A percentile compares a stretch with the other conserved stretches of the same genome.
phyloP scores from a whole-genome alignment of 2,888 invertebrate species.

The Archips crataeganus region DNA sequence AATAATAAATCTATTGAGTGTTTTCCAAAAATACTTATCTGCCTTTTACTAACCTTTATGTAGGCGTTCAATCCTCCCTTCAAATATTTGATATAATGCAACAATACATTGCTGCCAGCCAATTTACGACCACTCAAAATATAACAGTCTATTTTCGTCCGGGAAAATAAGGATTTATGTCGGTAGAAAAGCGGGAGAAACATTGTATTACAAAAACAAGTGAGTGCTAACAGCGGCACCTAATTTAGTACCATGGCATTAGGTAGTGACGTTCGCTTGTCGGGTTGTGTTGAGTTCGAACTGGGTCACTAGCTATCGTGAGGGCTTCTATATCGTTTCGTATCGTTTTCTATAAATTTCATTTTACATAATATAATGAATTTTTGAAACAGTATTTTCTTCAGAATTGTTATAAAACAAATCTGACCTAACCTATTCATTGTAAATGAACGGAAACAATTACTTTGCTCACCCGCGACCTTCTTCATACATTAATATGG shows the following conservation, averaged over 20 bases:
- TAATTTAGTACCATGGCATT: not conserved
- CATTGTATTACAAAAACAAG: not conserved
- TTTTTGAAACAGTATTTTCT: no score
- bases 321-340: no score
- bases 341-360: no score
- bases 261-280: no score
- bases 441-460: no score
- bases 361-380: no score
- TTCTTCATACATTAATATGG: no score
- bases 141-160: slow-evolving; percentile 29
- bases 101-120: not conserved
- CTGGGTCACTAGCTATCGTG: no score
- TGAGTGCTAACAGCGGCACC: not conserved
- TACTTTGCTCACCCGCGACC: no score
- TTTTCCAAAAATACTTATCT: not conserved
- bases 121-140: slow-evolving; percentile 15
- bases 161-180: slow-evolving; percentile 19
- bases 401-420: no score
- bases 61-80: not conserved
- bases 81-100: not conserved
- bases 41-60: slow-evolving; percentile 1
- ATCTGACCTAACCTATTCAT: no score
- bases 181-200: slow-evolving; percentile 13
- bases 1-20: not conserved
- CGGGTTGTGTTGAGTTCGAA: no score